These are phyloP conservation scores for Erpetoichthys calabaricus DNA, from an alignment of 2,797 vertebrate species.

Conservation along the genomic window DNA sequence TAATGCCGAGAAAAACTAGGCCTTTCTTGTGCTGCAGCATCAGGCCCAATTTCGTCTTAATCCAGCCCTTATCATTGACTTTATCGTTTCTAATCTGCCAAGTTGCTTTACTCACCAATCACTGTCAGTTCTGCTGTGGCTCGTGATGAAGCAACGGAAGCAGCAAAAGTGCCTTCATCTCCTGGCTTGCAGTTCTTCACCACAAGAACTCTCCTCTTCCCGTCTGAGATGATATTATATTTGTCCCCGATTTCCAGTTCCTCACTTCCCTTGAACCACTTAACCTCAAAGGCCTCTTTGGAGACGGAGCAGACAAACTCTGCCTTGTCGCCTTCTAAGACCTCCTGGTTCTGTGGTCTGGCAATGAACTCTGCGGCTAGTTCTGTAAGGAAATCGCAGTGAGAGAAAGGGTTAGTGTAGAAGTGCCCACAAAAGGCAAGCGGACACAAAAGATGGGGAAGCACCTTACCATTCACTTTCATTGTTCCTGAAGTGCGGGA, in stretches of 20 bases:
- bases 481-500: constrained; percentile 69
- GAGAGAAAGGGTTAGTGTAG: background rate
- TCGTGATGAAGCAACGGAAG: constrained; percentile 67
- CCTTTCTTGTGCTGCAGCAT: too few species aligned
- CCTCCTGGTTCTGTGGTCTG: constrained; percentile 72
- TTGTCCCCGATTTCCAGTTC: constrained; percentile 70
- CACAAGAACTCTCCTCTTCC: constrained; percentile 70
- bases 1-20: too few species aligned
- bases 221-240: constrained; percentile 72
- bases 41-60: too few species aligned
- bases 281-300: constrained; percentile 74
- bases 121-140: constrained; percentile 72
- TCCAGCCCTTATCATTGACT: too few species aligned
- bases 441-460: too few species aligned
- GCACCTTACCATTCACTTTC: constrained; percentile 68
- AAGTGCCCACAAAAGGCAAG: too few species aligned
- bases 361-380: constrained; percentile 91
- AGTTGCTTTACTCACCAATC: constrained; percentile 54
- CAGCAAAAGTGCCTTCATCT: constrained; percentile 72
- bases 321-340: constrained; percentile 80
- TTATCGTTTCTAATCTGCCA: too few species aligned
- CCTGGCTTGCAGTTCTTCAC: constrained; percentile 58
- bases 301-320: constrained; percentile 85
- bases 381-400: constrained; percentile 48
- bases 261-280: constrained; percentile 64